These are phyloP conservation scores for Stenurella melanura DNA, from an alignment of 2,888 invertebrate genomes.

Conservation along the genomic window DNA sequence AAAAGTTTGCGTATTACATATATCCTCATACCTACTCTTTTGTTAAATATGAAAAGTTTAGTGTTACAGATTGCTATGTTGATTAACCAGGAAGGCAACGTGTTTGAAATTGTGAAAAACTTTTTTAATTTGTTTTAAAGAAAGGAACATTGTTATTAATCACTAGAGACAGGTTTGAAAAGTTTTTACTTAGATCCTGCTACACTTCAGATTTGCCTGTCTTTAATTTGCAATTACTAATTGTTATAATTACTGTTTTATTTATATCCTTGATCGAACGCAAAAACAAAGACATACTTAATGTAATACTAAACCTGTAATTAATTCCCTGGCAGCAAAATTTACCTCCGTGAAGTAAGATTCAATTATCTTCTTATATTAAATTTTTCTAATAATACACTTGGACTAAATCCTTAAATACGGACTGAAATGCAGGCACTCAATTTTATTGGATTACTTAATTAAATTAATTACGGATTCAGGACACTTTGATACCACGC, in stretches of 20 bases:
- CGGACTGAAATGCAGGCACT: constrained; percentile 13
- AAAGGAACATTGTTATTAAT: too few relatives aligned
- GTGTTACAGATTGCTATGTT: too few relatives aligned
- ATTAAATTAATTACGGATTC: constrained; percentile 65
- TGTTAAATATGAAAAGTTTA: too few relatives aligned
- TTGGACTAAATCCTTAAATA: constrained; percentile 1
- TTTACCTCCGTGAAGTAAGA: too few relatives aligned
- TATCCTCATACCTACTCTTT: too few relatives aligned
- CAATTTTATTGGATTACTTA: constrained; percentile 64
- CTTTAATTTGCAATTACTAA: neutral
- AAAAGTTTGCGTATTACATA: too few relatives aligned
- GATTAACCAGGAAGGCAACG: too few relatives aligned
- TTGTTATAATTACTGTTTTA: neutral
- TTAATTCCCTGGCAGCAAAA: neutral
- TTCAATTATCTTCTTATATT: neutral
- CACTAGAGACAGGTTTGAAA: too few relatives aligned
- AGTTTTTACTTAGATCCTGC: neutral
- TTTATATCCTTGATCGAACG: neutral
- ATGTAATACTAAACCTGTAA: neutral
- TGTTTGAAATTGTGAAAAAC: too few relatives aligned
- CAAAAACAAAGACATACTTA: neutral
- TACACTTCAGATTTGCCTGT: neutral
- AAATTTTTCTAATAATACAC: constrained; percentile 1
- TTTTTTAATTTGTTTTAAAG: too few relatives aligned
- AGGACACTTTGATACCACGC: constrained; percentile 61